Evolutionary conservation across 2,797 vertebrate species (phyloP).

Genomic region (Fringilla coelebs): DNA sequence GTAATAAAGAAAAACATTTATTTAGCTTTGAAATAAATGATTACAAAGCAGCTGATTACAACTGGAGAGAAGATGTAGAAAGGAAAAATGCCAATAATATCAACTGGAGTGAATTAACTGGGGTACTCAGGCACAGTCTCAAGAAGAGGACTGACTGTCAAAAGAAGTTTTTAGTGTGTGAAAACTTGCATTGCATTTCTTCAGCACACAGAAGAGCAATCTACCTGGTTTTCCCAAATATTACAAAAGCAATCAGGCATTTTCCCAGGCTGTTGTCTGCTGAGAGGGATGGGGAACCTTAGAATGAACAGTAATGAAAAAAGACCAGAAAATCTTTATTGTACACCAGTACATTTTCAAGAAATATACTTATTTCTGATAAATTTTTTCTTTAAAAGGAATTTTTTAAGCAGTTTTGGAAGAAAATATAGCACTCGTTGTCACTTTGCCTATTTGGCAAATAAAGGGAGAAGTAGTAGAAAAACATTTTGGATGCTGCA

Average conservation of each 20-base stretch:
- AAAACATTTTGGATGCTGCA: not conserved
- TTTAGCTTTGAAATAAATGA: conserved; percentile 15
- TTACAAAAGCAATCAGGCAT: conserved; percentile 13
- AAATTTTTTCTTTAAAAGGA: not conserved
- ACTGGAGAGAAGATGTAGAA: not conserved
- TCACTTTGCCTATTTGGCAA: not conserved
- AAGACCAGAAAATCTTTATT: not conserved
- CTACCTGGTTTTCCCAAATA: conserved; percentile 5
- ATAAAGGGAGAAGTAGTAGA: not conserved
- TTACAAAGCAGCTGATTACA: conserved; percentile 2
- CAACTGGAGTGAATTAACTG: conserved; percentile 26
- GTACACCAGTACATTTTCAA: not conserved
- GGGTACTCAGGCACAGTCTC: not conserved
- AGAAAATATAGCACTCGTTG: not conserved
- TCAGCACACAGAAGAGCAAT: conserved; percentile 7
- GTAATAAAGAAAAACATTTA: not conserved
- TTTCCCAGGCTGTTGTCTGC: not conserved
- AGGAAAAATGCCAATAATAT: not conserved
- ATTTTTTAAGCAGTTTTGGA: not conserved
- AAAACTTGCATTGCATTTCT: conserved; percentile 28
- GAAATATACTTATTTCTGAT: not conserved
- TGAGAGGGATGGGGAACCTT: not conserved
- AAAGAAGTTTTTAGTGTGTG: conserved; percentile 1
- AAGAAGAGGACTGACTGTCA: not conserved
- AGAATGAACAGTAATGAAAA: not conserved